Evolutionary conservation across 2,888 invertebrate species (phyloP).

Genomic region (Eilema griseolum): DNA sequence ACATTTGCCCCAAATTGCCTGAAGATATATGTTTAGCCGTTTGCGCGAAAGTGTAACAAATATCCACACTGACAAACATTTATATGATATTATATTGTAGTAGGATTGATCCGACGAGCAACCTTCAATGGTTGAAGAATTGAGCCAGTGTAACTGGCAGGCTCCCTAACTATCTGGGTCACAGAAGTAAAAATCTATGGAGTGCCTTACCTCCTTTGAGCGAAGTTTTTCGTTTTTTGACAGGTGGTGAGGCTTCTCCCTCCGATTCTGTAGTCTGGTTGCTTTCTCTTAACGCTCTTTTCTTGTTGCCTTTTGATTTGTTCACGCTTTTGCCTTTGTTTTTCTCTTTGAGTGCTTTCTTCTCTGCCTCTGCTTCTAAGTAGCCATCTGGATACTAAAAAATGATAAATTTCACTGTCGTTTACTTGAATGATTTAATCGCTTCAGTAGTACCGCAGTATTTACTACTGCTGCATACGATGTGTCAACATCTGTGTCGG

Average conservation of each 20-base stretch:
- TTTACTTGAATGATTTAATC: neutral
- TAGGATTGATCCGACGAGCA: too few relatives aligned
- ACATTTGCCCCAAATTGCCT: too few relatives aligned
- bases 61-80: too few relatives aligned
- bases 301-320: conserved; percentile 45
- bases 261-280: conserved; percentile 64
- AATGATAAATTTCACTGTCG: neutral
- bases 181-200: neutral
- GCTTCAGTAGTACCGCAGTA: too few relatives aligned
- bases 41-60: too few relatives aligned
- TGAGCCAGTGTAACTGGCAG: too few relatives aligned
- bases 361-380: conserved; percentile 88
- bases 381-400: conserved; percentile 91
- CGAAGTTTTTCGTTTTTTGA: conserved; percentile 59
- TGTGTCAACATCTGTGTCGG: too few relatives aligned
- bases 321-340: conserved; percentile 49
- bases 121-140: too few relatives aligned
- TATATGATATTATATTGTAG: too few relatives aligned
- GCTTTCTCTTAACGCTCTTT: conserved; percentile 63
- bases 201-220: conserved; percentile 36
- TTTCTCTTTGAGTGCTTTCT: conserved; percentile 71
- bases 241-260: conserved; percentile 55
- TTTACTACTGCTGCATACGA: too few relatives aligned
- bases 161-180: too few relatives aligned
- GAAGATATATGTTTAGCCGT: too few relatives aligned